These are phyloP conservation scores for Aurelia sp. DNA, from an alignment of 30 jellyfish, hydroid and myxozoan genomes.

Conservation along the genomic window DNA sequence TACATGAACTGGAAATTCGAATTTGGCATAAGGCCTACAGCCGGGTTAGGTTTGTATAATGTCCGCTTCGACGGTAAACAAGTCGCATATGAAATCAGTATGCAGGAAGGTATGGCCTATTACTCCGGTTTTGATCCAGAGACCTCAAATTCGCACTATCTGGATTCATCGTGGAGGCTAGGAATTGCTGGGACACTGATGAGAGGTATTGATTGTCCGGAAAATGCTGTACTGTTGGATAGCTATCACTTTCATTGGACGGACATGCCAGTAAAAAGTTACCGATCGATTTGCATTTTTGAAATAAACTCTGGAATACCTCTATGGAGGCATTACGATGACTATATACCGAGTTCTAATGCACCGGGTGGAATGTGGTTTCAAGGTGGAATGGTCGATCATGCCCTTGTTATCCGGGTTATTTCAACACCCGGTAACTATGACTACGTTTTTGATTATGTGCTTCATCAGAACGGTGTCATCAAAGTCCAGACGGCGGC, in stretches of 20 bases:
- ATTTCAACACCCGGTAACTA: constrained; percentile 68
- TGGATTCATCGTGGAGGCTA: constrained; percentile 55
- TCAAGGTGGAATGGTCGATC: constrained; percentile 67
- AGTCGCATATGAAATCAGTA: constrained; percentile 72
- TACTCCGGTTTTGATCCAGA: constrained; percentile 64
- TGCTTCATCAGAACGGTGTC: constrained; percentile 67
- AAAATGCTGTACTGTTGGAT: constrained; percentile 47
- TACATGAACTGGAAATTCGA: constrained; percentile 69
- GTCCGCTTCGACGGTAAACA: constrained; percentile 50
- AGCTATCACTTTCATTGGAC: constrained; percentile 9
- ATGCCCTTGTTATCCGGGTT: constrained; percentile 58
- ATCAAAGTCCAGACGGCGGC: constrained; percentile 66
- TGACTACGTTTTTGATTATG: constrained; percentile 61
- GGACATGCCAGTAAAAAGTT: constrained; percentile 48
- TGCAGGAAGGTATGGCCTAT: constrained; percentile 65
- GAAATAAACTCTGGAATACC: constrained; percentile 69
- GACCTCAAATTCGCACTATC: constrained; percentile 44
- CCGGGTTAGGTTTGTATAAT: constrained; percentile 55
- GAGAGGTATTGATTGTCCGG: constrained; percentile 70
- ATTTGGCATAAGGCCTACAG: constrained; percentile 44
- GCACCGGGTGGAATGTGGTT: constrained; percentile 24
- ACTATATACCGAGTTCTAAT: background rate
- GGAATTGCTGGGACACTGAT: constrained; percentile 50
- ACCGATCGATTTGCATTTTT: constrained; percentile 62
- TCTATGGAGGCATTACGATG: constrained; percentile 74